Conservation (phyloP, 1,140 invertebrate species). For the Danaus plexippus region DNA sequence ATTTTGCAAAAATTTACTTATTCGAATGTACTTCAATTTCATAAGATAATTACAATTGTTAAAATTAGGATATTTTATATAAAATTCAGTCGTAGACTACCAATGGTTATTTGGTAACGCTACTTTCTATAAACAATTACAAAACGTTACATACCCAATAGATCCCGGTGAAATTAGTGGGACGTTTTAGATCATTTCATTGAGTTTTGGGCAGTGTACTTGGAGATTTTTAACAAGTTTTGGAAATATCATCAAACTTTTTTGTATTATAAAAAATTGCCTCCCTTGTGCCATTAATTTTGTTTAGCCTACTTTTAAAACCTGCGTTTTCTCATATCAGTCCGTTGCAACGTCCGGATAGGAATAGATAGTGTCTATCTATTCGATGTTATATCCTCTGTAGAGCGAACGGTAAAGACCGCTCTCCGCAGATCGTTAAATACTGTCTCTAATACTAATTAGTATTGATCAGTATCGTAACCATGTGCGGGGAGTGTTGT, state of each 20-base stretch:
- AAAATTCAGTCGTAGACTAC: constrained; percentile 69
- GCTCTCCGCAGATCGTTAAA: constrained; percentile 16
- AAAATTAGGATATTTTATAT: constrained; percentile 60
- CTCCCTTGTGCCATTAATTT: constrained; percentile 67
- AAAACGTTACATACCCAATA: constrained; percentile 53
- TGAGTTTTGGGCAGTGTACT: constrained; percentile 48
- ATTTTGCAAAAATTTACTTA: constrained; percentile 36
- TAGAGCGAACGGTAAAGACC: constrained; percentile 37
- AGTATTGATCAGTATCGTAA: constrained; percentile 1
- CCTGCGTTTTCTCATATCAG: constrained; percentile 55
- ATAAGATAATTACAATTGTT: constrained; percentile 49
- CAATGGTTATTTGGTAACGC: constrained; percentile 50
- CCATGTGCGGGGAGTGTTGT: constrained; percentile 12
- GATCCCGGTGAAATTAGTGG: constrained; percentile 35
- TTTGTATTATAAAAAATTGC: constrained; percentile 42
- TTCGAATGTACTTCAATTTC: constrained; percentile 41
- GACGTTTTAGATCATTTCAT: constrained; percentile 35
- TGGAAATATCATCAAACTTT: constrained; percentile 33
- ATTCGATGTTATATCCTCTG: constrained; percentile 22
- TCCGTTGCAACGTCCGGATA: constrained; percentile 53
- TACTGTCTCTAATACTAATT: constrained; percentile 3
- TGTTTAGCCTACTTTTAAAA: constrained; percentile 48
- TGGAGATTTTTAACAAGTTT: constrained; percentile 43
- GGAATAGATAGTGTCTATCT: constrained; percentile 24
- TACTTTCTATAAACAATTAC: constrained; percentile 65